Base-by-base conservation (phyloP, 2,888 invertebrate species). In the Cremastobaeus sp. region DNA sequence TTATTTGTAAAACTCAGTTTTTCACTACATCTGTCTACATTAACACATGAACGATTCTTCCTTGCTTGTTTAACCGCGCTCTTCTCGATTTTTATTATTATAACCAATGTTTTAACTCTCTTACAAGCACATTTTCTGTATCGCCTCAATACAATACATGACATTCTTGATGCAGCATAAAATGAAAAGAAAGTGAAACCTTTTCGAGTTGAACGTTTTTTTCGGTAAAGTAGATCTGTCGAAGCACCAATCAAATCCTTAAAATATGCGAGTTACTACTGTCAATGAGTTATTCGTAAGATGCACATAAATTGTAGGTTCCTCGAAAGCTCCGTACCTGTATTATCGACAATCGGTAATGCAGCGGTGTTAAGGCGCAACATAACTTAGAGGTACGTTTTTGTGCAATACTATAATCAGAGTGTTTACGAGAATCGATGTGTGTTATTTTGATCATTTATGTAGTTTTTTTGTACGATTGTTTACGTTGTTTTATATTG, bases 351-450 rank as follows among this genome's bases (percentile, higher is more conserved):
- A 4, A 17, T 45, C 28, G 45, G 28, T 28, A 28, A 28, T 3
- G 15, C 14, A 21, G 41, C 12, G 2, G 12, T 5, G 12, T 45
- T 45, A 45, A 14, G 28, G 28, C 28, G 28, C 3, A n/a, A 34
- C 48, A 14, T 17, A 14, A 20, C 12, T 50, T 34, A 8, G 21
- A 18, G 48, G 14, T 37, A 25, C 21, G n/a, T 34, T 59, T 32
- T 18, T 37, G 45, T 47, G 59, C 47, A 59, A 59, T 59, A 57
- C 28, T 45, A 25, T 41, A 59, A 52, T 9, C 45, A 25, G 34
- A 39, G 30, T 30, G 39, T 39, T 20, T 59, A 47, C 30, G 37
- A 35, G 30, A 39, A 54, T 37, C 37, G 25, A 37, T 35, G 8
- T 21, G 12, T 28, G n/a, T 15, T 45, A 17, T 12, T 43, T 25